Conservation (phyloP, 2,888 invertebrate species). For the Eumerus sabulonum region DNA sequence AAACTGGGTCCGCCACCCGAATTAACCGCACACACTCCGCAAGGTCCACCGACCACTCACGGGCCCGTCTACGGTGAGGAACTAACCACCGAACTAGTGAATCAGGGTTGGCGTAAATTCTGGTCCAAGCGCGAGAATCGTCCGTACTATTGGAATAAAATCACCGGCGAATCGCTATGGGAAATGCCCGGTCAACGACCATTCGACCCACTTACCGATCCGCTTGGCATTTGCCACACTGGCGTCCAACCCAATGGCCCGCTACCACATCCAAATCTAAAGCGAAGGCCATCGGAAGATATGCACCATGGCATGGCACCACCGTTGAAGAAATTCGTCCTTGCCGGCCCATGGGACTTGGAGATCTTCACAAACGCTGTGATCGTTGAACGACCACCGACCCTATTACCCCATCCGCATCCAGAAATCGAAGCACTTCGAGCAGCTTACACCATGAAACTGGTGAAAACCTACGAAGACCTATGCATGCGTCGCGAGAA, state of each 20-base stretch:
- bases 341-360: conserved; percentile 96
- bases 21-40: conserved; percentile 77
- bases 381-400: conserved; percentile 88
- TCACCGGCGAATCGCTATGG: conserved; percentile 98
- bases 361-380: conserved; percentile 95
- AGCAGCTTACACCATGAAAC: conserved; percentile 88
- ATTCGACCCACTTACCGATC: conserved; percentile 95
- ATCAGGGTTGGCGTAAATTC: conserved; percentile 97
- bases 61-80: conserved; percentile 76
- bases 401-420: conserved; percentile 93
- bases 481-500: conserved; percentile 94
- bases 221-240: conserved; percentile 87
- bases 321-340: conserved; percentile 90
- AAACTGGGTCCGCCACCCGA: conserved; percentile 76
- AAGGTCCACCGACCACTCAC: conserved; percentile 74
- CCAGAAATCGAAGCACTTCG: conserved; percentile 95
- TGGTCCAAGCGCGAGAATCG: conserved; percentile 98
- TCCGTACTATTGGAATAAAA: conserved; percentile 97
- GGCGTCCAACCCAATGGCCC: conserved; percentile 74
- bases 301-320: conserved; percentile 81
- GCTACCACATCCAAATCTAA: conserved; percentile 74
- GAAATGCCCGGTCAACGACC: conserved; percentile 92
- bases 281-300: conserved; percentile 78
- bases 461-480: conserved; percentile 95
- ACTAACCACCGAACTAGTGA: conserved; percentile 79